Conservation (phyloP, 2,113 vertebrate species). For the Cyanistes caeruleus region DNA sequence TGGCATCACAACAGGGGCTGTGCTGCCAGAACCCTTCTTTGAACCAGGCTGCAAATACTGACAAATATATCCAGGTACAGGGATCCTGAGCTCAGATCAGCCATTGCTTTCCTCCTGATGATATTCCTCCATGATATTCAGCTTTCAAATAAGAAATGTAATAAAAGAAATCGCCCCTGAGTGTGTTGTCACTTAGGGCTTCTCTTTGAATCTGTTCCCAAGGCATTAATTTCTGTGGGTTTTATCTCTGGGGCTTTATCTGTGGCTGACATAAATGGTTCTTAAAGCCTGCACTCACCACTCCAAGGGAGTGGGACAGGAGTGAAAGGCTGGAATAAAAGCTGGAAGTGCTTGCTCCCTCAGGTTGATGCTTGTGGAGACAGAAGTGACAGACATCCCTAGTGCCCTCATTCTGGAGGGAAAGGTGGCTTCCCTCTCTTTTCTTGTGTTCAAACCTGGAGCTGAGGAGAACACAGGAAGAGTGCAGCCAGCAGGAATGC, state of each 20-base stretch:
- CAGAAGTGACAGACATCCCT: neutral
- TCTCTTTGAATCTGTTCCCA: neutral
- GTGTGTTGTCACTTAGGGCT: neutral
- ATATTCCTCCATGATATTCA: neutral
- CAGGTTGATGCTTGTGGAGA: neutral
- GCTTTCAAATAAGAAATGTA: neutral
- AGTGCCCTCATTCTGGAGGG: neutral
- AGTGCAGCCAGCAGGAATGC: neutral
- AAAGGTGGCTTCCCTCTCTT: neutral
- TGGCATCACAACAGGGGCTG: fast-evolving
- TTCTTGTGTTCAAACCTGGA: fast-evolving
- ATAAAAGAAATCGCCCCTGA: neutral
- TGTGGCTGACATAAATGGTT: neutral
- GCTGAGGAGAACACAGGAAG: neutral
- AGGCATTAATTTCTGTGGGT: neutral
- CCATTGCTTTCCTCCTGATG: neutral
- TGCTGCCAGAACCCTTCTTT: neutral
- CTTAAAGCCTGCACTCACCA: neutral
- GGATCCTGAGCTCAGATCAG: neutral
- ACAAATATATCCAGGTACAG: neutral
- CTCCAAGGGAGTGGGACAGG: neutral
- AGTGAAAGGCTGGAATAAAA: neutral
- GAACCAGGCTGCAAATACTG: neutral
- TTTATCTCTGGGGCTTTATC: neutral
- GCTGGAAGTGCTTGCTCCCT: neutral